Evolutionary conservation across 2,113 vertebrate species (phyloP).

Genomic region (Limanda limanda): DNA sequence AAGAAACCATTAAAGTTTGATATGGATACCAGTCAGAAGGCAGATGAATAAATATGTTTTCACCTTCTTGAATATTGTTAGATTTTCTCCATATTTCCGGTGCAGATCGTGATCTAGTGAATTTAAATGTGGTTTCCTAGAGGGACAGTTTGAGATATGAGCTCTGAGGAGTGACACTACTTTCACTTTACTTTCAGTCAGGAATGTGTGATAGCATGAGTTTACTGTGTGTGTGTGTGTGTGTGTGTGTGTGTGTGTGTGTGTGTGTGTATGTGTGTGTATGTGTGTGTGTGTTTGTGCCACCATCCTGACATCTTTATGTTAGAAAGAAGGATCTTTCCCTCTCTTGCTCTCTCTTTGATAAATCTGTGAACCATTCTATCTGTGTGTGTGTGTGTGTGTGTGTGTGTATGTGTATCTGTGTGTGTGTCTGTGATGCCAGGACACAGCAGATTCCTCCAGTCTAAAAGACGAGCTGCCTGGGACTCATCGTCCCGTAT

Average conservation of each 20-base stretch:
- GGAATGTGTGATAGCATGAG: neutral
- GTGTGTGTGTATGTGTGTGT: neutral
- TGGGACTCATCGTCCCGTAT: constrained; percentile 20
- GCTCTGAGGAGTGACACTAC: too few relatives aligned
- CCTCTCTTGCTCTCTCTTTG: neutral
- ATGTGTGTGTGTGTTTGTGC: constrained; percentile 1
- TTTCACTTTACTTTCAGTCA: neutral
- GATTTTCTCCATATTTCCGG: too few relatives aligned
- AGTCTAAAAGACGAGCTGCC: constrained; percentile 37
- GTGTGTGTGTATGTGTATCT: neutral
- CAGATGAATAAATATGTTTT: too few relatives aligned
- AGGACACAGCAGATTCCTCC: neutral
- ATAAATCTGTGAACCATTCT: neutral
- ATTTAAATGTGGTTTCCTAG: too few relatives aligned
- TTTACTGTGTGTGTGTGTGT: neutral
- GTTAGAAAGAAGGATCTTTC: neutral
- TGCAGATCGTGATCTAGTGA: too few relatives aligned
- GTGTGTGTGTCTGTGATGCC: neutral
- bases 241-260: constrained; percentile 11
- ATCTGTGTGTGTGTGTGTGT: too few relatives aligned
- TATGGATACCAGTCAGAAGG: too few relatives aligned
- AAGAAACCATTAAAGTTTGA: too few relatives aligned
- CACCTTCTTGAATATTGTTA: too few relatives aligned
- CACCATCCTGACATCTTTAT: neutral
- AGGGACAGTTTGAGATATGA: too few relatives aligned